A percentile compares a stretch with the other conserved stretches of the same genome.
Evolutionary conservation across 2,113 vertebrate genomes (phyloP).

Genomic region (Forbesichthys papilliferus): DNA sequence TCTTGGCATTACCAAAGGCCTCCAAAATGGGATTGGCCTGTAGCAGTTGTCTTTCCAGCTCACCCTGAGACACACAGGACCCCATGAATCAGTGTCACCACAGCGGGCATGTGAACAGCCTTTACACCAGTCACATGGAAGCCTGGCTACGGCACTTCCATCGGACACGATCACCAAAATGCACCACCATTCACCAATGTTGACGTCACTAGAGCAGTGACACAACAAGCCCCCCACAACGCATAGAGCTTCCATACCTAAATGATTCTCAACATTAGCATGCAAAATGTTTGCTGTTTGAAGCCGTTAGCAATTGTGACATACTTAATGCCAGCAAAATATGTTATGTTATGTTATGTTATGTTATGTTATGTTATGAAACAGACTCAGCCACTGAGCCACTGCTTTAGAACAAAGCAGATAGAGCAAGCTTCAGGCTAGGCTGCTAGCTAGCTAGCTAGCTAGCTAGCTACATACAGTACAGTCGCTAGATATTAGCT

Average conservation of each 20-base stretch:
- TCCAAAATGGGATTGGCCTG: slow-evolving; percentile 92
- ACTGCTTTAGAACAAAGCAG: slow-evolving; percentile 17
- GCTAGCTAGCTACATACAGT: slow-evolving; percentile 2
- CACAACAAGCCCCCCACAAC: slow-evolving; percentile 29
- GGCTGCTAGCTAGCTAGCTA: slow-evolving; percentile 4
- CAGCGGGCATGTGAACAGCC: neutral
- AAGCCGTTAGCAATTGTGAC: neutral
- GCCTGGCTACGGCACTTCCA: neutral
- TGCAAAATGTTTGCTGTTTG: slow-evolving; percentile 6
- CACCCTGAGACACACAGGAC: slow-evolving; percentile 78
- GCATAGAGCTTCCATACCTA: slow-evolving; percentile 13
- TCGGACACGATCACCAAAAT: slow-evolving; percentile 29
- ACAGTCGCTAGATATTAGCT: slow-evolving; percentile 26
- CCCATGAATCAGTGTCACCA: slow-evolving; percentile 32
- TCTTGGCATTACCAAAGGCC: slow-evolving; percentile 91
- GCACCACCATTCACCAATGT: slow-evolving; percentile 13
- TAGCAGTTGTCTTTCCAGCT: slow-evolving; percentile 88
- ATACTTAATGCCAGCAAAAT: slow-evolving; percentile 17
- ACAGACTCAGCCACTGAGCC: slow-evolving; percentile 15
- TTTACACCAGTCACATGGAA: slow-evolving; percentile 6
- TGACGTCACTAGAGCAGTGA: slow-evolving; percentile 7
- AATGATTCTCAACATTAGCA: slow-evolving; percentile 56
- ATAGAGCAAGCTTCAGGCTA: slow-evolving; percentile 21
- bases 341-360: neutral
- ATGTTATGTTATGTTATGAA: no score